A percentile compares a stretch with the other conserved stretches of the same genome.
Evolutionary conservation across 2,797 vertebrate species (phyloP).

Genomic region (Bovichtus diacanthus): DNA sequence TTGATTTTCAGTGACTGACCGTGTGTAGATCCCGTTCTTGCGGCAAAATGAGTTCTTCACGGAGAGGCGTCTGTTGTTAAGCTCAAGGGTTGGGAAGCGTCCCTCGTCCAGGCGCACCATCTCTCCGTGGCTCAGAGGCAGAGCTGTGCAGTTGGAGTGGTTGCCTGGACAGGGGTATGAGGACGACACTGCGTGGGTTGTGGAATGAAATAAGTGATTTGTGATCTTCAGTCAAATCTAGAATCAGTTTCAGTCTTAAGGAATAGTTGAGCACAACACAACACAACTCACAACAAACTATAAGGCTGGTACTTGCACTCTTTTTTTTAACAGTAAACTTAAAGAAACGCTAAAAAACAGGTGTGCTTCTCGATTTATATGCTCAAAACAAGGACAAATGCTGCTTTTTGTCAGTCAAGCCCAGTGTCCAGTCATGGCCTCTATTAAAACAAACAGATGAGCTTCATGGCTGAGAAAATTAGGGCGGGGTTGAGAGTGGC

Average conservation of each 20-base stretch:
- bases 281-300: background rate
- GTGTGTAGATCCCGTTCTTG: conserved; percentile 96
- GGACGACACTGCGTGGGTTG: conserved; percentile 56
- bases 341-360: background rate
- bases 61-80: conserved; percentile 95
- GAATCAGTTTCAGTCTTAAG: background rate
- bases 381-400: background rate
- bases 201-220: conserved; percentile 39
- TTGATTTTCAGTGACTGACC: conserved; percentile 79
- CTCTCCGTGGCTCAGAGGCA: conserved; percentile 94
- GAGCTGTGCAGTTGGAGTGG: conserved; percentile 90
- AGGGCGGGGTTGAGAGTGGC: conserved; percentile 29
- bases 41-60: conserved; percentile 98
- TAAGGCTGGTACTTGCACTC: background rate
- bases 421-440: conserved; percentile 25
- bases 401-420: conserved; percentile 11
- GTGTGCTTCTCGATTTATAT: background rate
- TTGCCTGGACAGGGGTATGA: conserved; percentile 83
- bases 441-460: conserved; percentile 62
- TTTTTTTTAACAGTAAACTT: background rate
- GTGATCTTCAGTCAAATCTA: conserved; percentile 27
- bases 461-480: conserved; percentile 42
- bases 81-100: conserved; percentile 95
- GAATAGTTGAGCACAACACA: background rate
- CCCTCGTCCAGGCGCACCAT: conserved; percentile 97